phyloP scores from a whole-genome alignment of 2,888 invertebrate species.

The Euspilapteryx auroguttella region DNA sequence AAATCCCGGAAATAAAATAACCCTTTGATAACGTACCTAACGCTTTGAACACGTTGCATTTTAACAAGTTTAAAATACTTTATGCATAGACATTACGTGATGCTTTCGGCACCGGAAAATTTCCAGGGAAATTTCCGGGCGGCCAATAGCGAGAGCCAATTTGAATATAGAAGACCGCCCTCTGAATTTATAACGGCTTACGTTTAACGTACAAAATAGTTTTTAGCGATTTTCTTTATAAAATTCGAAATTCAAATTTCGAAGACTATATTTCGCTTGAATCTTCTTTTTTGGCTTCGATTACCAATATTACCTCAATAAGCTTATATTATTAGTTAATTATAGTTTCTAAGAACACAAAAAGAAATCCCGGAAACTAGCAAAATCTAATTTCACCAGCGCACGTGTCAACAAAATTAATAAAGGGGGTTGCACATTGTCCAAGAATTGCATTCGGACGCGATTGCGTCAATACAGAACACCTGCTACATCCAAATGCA shows the following conservation, averaged over 20 bases:
- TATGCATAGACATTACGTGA: constrained; percentile 53
- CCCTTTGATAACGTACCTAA: constrained; percentile 22
- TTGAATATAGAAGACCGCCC: constrained; percentile 57
- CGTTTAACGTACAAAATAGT: constrained; percentile 32
- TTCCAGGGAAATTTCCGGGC: constrained; percentile 22
- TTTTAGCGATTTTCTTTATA: constrained; percentile 7
- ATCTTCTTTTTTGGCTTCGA: no score
- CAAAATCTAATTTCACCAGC: constrained; percentile 1
- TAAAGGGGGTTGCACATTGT: constrained; percentile 1
- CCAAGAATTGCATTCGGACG: constrained; percentile 4
- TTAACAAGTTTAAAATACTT: constrained; percentile 58
- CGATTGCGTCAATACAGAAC: constrained; percentile 6
- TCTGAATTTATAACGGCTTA: constrained; percentile 51
- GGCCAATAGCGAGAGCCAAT: constrained; percentile 47
- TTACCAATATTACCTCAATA: no score
- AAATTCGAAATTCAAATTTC: constrained; percentile 2
- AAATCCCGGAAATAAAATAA: constrained; percentile 29
- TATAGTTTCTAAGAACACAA: no score
- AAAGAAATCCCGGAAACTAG: neutral
- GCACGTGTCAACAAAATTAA: neutral
- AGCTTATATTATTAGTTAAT: no score
- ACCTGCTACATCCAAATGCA: constrained; percentile 7
- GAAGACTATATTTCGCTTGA: neutral
- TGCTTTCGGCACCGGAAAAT: constrained; percentile 17
- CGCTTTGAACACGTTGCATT: constrained; percentile 43